Conservation (phyloP, 2,113 vertebrate species). For the Anser brachyrhynchus region DNA sequence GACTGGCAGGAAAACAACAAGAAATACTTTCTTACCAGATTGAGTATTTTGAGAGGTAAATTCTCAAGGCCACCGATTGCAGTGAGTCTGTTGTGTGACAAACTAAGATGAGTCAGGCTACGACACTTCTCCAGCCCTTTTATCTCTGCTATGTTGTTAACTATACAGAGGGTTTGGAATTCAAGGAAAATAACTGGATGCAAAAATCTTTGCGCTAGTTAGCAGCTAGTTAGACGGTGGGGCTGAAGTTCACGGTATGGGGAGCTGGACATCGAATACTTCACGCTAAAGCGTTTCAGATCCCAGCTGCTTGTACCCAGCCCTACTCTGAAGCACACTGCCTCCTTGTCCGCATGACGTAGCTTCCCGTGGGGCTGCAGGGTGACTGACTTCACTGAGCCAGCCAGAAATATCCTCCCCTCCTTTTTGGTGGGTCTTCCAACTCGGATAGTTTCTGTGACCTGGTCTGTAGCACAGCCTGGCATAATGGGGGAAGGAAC, state of each 20-base stretch:
- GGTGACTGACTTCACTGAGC: background rate
- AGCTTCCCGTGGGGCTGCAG: background rate
- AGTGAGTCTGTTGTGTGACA: constrained; percentile 86
- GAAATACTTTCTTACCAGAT: constrained; percentile 77
- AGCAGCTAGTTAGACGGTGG: background rate
- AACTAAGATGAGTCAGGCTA: constrained; percentile 82
- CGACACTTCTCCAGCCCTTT: constrained; percentile 83
- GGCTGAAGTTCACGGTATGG: background rate
- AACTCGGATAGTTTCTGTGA: background rate
- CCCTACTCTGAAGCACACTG: background rate
- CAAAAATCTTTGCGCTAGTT: background rate
- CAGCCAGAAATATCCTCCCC: background rate
- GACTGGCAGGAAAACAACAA: rapidly evolving
- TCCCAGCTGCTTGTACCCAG: background rate
- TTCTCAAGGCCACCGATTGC: constrained; percentile 74
- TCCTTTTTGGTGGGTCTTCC: background rate
- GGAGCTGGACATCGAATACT: background rate
- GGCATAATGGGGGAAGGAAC: background rate
- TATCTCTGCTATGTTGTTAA: constrained; percentile 85
- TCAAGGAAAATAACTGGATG: constrained; percentile 68
- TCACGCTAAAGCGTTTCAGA: background rate
- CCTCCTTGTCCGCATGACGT: background rate
- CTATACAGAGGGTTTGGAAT: constrained; percentile 59
- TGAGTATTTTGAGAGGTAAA: constrained; percentile 83
- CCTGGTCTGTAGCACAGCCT: background rate